Base-by-base conservation (phyloP, 2,888 invertebrate species). In the Helobdella robusta region DNA sequence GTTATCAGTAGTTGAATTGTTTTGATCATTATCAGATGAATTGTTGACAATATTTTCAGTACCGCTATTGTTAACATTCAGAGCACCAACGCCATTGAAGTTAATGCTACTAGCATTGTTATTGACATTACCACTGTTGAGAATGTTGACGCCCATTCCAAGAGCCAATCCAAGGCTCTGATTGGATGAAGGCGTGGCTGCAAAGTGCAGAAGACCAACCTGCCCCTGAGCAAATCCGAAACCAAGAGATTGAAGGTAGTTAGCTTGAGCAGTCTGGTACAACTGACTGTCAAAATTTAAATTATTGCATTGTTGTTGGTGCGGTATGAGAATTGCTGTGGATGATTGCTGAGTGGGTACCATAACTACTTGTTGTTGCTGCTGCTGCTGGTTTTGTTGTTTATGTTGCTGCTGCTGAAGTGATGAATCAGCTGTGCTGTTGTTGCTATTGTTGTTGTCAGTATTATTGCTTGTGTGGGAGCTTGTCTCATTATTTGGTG, bases 131-230 rank as follows among this genome's bases (percentile, higher is more conserved):
- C 63, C 63, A 25, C 63, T 52, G 0, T 34, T 23, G 6, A 56
- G 56, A 56, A 30, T 56, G 20, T 23, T 52, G 20, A 60, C 18
- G 11, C 50, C 36, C 65, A 59, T 32, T 20, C 36, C 65, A 48
- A 40, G 32, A 11, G 50, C 65, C 5, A 60, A 35, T 18, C 59
- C 50, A 11, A 30, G 48, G 6, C 59, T 48, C 28, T 59, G 59
- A 30, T 44, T 48, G 25, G 56, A 56, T 11, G 56, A 18, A 0
- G 52, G 46, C n/a, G 50, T 34, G 11, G 50, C 32, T 0, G 52
- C 44, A 48, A 66, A 59, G 25, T 67, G 67, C 8, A 67, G 48
- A 25, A 67, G 67, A 0, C 67, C 64, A 11, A 67, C 58, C 64
- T 67, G 67, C 36, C 40, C 52, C 32, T 30, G 35, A 30, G 30